A percentile compares a stretch with the other conserved stretches of the same genome.
Evolutionary conservation across 2,113 vertebrate genomes (phyloP).

Genomic region (Cariama cristata): DNA sequence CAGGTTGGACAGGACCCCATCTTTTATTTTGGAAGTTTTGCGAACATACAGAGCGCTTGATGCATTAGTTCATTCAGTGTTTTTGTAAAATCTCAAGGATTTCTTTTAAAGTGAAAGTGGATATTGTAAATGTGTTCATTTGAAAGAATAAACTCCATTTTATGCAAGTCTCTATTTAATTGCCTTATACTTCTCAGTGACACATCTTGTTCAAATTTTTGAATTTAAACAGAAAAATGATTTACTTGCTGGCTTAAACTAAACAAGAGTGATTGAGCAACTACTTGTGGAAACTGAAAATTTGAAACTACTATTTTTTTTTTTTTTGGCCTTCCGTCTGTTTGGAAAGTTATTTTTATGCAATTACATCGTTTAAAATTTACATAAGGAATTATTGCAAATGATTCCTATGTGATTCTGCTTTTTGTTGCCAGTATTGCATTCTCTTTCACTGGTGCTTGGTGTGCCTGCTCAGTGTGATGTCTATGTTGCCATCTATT

Average conservation of each 20-base stretch:
- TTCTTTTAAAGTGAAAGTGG: neutral
- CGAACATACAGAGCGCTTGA: neutral
- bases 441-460: neutral
- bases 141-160: neutral
- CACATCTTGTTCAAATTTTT: neutral
- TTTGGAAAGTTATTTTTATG: slow-evolving; percentile 38
- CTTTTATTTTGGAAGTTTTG: neutral
- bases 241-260: slow-evolving; percentile 26
- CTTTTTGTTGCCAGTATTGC: neutral
- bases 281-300: neutral
- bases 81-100: neutral
- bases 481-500: neutral
- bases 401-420: neutral
- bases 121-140: neutral
- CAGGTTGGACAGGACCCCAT: neutral
- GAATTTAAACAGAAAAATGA: neutral
- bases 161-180: neutral
- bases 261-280: neutral
- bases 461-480: neutral
- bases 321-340: neutral
- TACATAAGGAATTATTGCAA: neutral
- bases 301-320: neutral
- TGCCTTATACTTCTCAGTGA: neutral
- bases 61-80: neutral
- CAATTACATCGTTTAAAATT: slow-evolving; percentile 37